phyloP scores from a whole-genome alignment of 2,797 vertebrate genomes.

The Gobio occitaniae region DNA sequence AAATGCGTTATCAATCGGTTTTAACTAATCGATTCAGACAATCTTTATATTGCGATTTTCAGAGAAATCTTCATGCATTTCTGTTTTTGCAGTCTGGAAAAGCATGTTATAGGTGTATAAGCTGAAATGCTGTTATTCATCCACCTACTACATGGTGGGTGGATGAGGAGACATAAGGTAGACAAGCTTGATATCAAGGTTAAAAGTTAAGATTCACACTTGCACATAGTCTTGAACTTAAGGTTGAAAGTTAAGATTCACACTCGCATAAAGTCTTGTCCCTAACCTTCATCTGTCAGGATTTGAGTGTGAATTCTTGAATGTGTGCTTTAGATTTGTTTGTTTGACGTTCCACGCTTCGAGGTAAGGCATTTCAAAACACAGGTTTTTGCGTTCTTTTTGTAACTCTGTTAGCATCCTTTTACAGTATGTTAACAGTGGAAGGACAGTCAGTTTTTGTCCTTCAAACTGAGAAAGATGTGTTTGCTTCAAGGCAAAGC shows the following conservation, averaged over 20 bases:
- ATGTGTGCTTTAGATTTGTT: constrained; percentile 13
- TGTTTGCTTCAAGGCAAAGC: constrained; percentile 20
- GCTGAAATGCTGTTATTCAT: constrained; percentile 12
- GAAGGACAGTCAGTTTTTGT: constrained; percentile 35
- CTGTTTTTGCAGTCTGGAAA: not conserved
- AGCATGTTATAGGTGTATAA: constrained; percentile 2
- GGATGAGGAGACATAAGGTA: constrained; percentile 3
- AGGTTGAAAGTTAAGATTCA: constrained; percentile 30
- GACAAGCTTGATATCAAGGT: constrained; percentile 26
- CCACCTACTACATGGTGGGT: constrained; percentile 14
- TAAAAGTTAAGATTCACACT: constrained; percentile 31
- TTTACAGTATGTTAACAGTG: constrained; percentile 33
- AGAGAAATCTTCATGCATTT: not conserved
- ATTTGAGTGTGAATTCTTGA: not conserved
- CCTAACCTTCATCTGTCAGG: not conserved
- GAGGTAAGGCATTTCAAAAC: not conserved
- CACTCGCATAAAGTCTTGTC: not conserved
- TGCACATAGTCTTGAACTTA: constrained; percentile 15
- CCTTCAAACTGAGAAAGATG: constrained; percentile 29
- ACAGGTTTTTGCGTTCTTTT: constrained; percentile 10
- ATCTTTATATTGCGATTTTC: not conserved
- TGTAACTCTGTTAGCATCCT: constrained; percentile 4
- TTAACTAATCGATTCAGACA: not conserved
- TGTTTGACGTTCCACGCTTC: not conserved
- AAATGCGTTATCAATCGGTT: not conserved